Evolutionary conservation across 2,797 vertebrate species (phyloP).

Genomic region (Sebastes kiyomatsui): DNA sequence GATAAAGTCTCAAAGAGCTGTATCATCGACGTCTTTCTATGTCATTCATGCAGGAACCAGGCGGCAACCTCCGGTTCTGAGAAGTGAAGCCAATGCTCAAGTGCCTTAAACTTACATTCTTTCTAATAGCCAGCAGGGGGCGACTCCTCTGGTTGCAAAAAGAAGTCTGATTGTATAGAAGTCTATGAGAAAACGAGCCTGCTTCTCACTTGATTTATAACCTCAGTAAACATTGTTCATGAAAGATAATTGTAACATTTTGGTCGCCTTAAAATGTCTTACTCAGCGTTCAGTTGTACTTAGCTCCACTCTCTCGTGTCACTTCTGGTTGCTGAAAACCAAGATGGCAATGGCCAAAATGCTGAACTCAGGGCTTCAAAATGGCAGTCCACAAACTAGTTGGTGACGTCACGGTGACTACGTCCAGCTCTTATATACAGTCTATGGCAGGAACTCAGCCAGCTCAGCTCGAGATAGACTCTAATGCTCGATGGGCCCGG

Average conservation of each 20-base stretch:
- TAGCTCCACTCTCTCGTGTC: background rate
- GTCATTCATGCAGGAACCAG: too few species aligned
- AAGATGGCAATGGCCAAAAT: background rate
- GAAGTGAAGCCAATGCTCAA: too few species aligned
- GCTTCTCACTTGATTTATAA: too few species aligned
- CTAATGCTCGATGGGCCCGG: too few species aligned
- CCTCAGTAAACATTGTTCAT: background rate
- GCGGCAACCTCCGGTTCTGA: too few species aligned
- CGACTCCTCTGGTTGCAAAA: too few species aligned
- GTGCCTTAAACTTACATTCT: too few species aligned
- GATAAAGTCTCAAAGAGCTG: background rate
- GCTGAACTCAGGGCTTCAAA: background rate
- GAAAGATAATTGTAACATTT: background rate
- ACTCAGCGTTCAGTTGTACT: accelerated
- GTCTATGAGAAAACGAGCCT: too few species aligned
- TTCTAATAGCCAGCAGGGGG: too few species aligned
- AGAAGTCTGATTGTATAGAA: too few species aligned
- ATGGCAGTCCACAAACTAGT: background rate
- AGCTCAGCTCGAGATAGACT: accelerated
- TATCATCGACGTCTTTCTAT: background rate
- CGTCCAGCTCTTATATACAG: background rate
- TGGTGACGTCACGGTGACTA: too few species aligned
- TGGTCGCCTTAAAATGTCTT: background rate
- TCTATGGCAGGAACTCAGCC: background rate
- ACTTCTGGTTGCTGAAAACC: background rate